Evolutionary conservation across 1,140 invertebrate genomes (phyloP).

Genomic region (Agrypnia vestita): DNA sequence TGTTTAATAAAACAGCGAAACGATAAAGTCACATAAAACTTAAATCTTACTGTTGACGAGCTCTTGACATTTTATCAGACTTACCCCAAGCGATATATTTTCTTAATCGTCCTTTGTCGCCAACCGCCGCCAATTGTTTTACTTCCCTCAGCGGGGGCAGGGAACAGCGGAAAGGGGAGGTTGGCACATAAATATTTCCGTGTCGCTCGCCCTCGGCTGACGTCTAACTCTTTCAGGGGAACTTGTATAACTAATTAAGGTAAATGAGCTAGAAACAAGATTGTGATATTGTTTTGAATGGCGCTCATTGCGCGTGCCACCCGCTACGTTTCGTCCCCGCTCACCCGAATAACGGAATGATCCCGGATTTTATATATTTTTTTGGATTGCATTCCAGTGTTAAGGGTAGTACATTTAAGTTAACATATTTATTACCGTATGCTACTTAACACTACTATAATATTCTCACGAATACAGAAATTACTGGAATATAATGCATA

Average conservation of each 20-base stretch:
- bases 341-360: not conserved
- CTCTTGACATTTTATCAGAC: conserved; percentile 32
- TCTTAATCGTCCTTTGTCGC: conserved; percentile 41
- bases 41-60: conserved; percentile 3
- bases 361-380: not conserved
- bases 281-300: conserved; percentile 62
- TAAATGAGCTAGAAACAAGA: conserved; percentile 62
- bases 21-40: no score
- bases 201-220: conserved; percentile 55
- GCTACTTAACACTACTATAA: no score
- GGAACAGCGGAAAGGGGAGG: conserved; percentile 2
- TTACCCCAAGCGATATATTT: conserved; percentile 25
- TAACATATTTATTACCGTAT: no score
- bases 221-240: conserved; percentile 62
- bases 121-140: conserved; percentile 54
- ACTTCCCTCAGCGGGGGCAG: conserved; percentile 34
- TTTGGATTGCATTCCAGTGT: not conserved
- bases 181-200: conserved; percentile 59
- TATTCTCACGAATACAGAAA: no score
- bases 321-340: not conserved
- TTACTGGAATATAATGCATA: no score
- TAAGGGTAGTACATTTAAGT: no score
- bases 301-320: conserved; percentile 41
- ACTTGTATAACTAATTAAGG: conserved; percentile 61
- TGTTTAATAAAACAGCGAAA: no score